phyloP scores from a whole-genome alignment of 2,113 vertebrate species.

The Pyxicephalus adspersus region DNA sequence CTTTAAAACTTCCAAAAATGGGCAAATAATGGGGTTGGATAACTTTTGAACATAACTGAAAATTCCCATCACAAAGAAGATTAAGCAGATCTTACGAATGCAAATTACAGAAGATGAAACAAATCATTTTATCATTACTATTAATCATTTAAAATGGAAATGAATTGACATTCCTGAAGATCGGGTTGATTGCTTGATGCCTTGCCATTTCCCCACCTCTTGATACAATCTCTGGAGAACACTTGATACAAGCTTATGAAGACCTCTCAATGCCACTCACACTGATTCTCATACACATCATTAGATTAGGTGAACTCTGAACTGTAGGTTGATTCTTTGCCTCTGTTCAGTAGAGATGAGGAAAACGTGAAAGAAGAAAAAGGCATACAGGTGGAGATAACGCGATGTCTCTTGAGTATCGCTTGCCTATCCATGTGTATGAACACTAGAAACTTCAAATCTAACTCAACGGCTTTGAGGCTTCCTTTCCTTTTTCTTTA shows the following conservation, averaged over 20 bases:
- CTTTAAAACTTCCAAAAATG: too few species aligned
- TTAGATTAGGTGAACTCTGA: slow-evolving; percentile 73
- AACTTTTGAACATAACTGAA: not conserved
- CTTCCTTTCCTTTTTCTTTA: slow-evolving; percentile 65
- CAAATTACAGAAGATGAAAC: slow-evolving; percentile 36
- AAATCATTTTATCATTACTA: slow-evolving; percentile 36
- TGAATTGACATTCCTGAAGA: slow-evolving; percentile 14
- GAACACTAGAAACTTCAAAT: slow-evolving; percentile 71
- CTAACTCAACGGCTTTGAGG: slow-evolving; percentile 71
- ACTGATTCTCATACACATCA: slow-evolving; percentile 64
- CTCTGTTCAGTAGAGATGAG: slow-evolving; percentile 47
- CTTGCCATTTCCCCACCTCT: slow-evolving; percentile 14
- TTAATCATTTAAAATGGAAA: slow-evolving; percentile 70
- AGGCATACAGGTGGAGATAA: slow-evolving; percentile 59
- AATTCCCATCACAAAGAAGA: slow-evolving; percentile 14
- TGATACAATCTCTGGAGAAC: slow-evolving; percentile 65
- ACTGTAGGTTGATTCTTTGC: slow-evolving; percentile 62
- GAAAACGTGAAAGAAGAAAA: slow-evolving; percentile 53
- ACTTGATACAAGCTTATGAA: slow-evolving; percentile 55
- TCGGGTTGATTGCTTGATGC: slow-evolving; percentile 29
- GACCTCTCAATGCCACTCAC: slow-evolving; percentile 65
- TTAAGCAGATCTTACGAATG: slow-evolving; percentile 27
- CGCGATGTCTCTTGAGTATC: slow-evolving; percentile 70
- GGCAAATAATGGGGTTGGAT: not conserved
- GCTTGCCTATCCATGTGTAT: slow-evolving; percentile 64